Evolutionary conservation across 2,888 invertebrate species (phyloP).

Genomic region (Melieria picta): DNA sequence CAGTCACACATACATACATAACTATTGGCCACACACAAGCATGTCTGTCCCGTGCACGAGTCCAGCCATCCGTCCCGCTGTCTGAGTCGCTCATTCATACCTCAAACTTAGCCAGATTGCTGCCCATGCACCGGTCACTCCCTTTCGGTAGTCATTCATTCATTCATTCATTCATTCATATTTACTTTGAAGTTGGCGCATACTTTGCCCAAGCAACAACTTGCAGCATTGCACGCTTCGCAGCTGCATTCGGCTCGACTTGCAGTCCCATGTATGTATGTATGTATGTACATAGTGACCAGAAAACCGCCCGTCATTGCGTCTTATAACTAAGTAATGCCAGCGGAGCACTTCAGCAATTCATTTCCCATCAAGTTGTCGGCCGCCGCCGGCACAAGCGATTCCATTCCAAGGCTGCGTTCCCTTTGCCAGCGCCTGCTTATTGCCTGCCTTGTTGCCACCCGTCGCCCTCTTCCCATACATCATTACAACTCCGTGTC

Average conservation of each 20-base stretch:
- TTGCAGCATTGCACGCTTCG: too few species aligned
- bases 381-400: not conserved
- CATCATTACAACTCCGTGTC: not conserved
- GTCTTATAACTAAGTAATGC: constrained; percentile 8
- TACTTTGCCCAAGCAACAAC: not conserved
- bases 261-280: too few species aligned
- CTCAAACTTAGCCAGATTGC: not conserved
- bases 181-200: not conserved
- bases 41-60: not conserved
- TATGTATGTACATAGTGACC: not conserved
- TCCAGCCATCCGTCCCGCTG: not conserved
- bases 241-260: too few species aligned
- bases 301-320: constrained; percentile 1
- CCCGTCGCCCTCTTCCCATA: not conserved
- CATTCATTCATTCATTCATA: constrained; percentile 5
- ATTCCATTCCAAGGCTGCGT: too few species aligned
- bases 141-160: not conserved
- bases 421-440: too few species aligned
- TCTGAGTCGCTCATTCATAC: not conserved
- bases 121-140: not conserved
- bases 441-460: too few species aligned
- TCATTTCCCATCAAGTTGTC: constrained; percentile 13
- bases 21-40: not conserved
- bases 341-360: constrained; percentile 21
- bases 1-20: too few species aligned